Percentiles rank a stretch among this genome's conserved stretches.
These are phyloP conservation scores for Catostylus mosaicus DNA, from an alignment of 30 jellyfish, hydroid and myxozoan genomes.

Conservation along the genomic window DNA sequence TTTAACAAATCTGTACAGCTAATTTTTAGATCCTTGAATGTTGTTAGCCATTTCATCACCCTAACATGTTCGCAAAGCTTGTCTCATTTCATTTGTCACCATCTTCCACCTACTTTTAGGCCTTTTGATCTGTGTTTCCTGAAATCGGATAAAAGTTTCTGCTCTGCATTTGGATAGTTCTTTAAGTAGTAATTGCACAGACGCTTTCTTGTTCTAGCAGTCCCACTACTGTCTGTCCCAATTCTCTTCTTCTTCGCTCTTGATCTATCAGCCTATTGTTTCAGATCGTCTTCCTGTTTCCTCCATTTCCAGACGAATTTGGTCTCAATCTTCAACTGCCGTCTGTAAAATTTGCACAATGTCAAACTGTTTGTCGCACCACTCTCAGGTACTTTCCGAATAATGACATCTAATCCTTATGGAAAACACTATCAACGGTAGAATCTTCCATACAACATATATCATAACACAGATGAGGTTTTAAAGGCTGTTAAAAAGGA, in stretches of 20 bases:
- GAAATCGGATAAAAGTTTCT: not conserved
- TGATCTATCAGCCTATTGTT: slow-evolving; percentile 43
- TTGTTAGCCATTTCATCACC: slow-evolving; percentile 56
- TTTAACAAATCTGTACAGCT: slow-evolving; percentile 31
- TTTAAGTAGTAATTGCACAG: slow-evolving; percentile 21
- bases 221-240: slow-evolving; percentile 38
- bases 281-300: slow-evolving; percentile 46
- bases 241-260: slow-evolving; percentile 54
- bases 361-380: too few relatives aligned
- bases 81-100: slow-evolving; percentile 47
- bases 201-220: too few relatives aligned
- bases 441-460: too few relatives aligned
- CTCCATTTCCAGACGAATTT: slow-evolving; percentile 68
- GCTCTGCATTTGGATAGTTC: slow-evolving; percentile 26
- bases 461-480: too few relatives aligned
- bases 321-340: too few relatives aligned
- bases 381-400: too few relatives aligned
- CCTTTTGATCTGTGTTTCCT: not conserved
- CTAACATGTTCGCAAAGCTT: slow-evolving; percentile 32
- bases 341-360: too few relatives aligned
- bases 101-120: slow-evolving; percentile 4
- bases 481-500: too few relatives aligned
- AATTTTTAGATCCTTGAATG: slow-evolving; percentile 41
- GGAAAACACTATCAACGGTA: too few relatives aligned
- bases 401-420: too few relatives aligned